These are phyloP conservation scores for Lutjanus campechanus DNA, from an alignment of 2,797 vertebrate genomes.

Conservation along the genomic window DNA sequence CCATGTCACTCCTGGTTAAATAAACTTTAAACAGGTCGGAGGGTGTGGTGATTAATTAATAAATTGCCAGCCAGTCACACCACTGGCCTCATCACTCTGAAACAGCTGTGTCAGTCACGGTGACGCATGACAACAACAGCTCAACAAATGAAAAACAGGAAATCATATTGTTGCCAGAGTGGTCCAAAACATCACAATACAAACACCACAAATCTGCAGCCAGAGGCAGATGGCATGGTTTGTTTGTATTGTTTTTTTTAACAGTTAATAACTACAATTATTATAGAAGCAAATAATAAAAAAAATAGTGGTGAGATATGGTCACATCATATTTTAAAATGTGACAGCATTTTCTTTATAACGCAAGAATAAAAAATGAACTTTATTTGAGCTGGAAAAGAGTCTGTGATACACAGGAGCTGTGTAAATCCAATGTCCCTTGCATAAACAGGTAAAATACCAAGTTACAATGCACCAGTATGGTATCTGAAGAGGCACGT, in stretches of 20 bases:
- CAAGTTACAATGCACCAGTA: not conserved
- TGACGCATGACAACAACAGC: not conserved
- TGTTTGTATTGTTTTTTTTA: not conserved
- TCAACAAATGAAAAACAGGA: not conserved
- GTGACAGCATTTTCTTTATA: not conserved
- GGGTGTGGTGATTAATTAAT: not conserved
- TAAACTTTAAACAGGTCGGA: not conserved
- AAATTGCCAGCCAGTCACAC: not conserved
- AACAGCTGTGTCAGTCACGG: not conserved
- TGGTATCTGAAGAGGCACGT: not conserved
- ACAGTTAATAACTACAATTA: not conserved
- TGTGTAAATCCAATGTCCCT: not conserved
- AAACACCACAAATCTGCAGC: slow-evolving; percentile 4
- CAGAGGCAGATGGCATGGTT: not conserved
- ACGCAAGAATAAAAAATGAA: not conserved
- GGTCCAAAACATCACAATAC: too few relatives aligned
- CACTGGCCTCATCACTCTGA: not conserved
- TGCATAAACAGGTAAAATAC: not conserved
- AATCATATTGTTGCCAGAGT: not conserved
- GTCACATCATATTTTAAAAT: not conserved
- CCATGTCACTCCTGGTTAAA: too few relatives aligned
- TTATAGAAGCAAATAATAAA: not conserved
- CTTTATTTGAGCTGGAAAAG: not conserved
- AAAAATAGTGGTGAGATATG: not conserved
- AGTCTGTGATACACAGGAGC: not conserved